These are phyloP conservation scores for Catostomus latipinnis DNA, from an alignment of 2,797 vertebrate species.

Conservation along the genomic window DNA sequence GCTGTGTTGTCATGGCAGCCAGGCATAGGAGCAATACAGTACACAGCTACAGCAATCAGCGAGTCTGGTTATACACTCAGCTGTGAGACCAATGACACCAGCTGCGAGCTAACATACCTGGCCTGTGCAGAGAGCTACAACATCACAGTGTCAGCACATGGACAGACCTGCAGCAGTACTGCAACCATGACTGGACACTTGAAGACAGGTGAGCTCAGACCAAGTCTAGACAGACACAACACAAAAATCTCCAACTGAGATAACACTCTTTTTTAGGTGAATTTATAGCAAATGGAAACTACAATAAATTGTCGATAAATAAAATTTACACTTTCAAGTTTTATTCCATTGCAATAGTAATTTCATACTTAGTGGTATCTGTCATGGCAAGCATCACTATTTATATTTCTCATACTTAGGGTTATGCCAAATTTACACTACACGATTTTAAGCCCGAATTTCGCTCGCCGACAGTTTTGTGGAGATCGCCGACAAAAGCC, in stretches of 20 bases:
- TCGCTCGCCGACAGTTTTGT: too few relatives aligned
- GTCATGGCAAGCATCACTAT: too few relatives aligned
- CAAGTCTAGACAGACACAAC: neutral
- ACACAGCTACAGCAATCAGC: constrained; percentile 60
- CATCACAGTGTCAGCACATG: constrained; percentile 68
- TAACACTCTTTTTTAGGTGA: neutral
- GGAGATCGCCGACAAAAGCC: too few relatives aligned
- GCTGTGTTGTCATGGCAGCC: constrained; percentile 72
- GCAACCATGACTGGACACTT: constrained; percentile 66
- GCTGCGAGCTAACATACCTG: constrained; percentile 69
- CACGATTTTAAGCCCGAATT: too few relatives aligned
- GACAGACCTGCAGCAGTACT: constrained; percentile 69
- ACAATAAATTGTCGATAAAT: too few relatives aligned
- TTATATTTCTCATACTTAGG: too few relatives aligned
- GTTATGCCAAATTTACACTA: too few relatives aligned
- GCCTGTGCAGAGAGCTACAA: constrained; percentile 75
- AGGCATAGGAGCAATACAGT: constrained; percentile 69
- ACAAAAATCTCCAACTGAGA: neutral
- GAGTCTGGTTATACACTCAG: constrained; percentile 53
- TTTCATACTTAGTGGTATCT: too few relatives aligned
- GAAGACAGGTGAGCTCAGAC: constrained; percentile 72
- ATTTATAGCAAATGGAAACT: too few relatives aligned
- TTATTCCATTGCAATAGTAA: too few relatives aligned
- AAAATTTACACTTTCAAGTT: too few relatives aligned
- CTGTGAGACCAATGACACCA: constrained; percentile 65